Base-by-base conservation (phyloP, 2,888 invertebrate genomes). In the Brachyptera risi region DNA sequence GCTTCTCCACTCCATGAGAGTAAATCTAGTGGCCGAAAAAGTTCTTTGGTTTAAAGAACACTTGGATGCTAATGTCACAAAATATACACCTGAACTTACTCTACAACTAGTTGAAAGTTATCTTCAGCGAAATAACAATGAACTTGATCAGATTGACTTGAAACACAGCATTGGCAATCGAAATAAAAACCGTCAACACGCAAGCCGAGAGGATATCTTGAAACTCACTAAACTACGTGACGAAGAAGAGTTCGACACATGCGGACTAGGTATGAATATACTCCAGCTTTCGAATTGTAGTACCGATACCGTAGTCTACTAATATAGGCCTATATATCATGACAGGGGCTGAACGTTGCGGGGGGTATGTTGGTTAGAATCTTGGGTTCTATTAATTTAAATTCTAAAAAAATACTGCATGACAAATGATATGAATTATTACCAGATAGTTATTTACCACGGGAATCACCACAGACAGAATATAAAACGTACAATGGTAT, bases 101-200 rank as follows among this genome's bases (percentile, higher is more conserved):
- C 75, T 82, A 50, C 75, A 80, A 42, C 71, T 87, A 42, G 80
- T 87, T 47, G 76, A 82, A 68, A 84, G 73, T 56, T 86, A 87
- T 69, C 73, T 86, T 13, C 71, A 76, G 11, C 76, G 87, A 56
- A 89, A 92, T 73, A 84, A 89, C 63, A 87, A 87, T 47, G 92
- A 92, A 74, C 72, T 91, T 37, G 85, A 86, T 68, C 88, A 90
- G 73, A 92, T 94, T 65, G 75, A 79, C 13, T 75, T 92, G 15
- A 91, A 91, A 71, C 87, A 90, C 71, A 87, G 87, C 0, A 83
- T 93, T 31, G 87, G 88, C 0, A 83, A 85, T 60, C 82, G 90
- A 57, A 42, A 54, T 19, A 86, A 84, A 68, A 85, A 83, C 67
- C 79, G 85, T 13, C 92, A 92, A 70, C 91, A 93, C 74, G 88